Percentiles rank a stretch among this genome's conserved stretches.
These are phyloP conservation scores for Cephus cinctus DNA, from an alignment of 1,140 invertebrate species.

Conservation along the genomic window DNA sequence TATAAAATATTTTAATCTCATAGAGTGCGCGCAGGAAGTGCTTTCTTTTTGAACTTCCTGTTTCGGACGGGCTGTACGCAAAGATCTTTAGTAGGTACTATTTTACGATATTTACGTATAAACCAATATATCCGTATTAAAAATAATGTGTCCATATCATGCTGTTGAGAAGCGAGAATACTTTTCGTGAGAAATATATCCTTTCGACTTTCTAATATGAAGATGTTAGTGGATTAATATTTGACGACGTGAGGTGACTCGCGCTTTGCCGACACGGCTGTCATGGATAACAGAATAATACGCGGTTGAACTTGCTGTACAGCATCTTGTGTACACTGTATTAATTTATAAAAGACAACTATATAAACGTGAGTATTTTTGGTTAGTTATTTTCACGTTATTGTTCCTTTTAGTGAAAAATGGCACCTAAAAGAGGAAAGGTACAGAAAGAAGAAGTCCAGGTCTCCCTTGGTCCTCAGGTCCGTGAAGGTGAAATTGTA, in stretches of 20 bases:
- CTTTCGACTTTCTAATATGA: background rate
- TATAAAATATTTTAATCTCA: too few species aligned
- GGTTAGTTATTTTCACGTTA: too few species aligned
- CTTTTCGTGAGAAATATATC: background rate
- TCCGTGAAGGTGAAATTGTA: constrained; percentile 94
- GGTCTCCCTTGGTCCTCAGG: constrained; percentile 94
- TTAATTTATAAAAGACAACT: too few species aligned
- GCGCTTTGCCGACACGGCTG: constrained; percentile 4
- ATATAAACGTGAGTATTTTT: too few species aligned
- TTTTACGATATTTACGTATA: constrained; percentile 20
- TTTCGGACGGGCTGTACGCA: constrained; percentile 12
- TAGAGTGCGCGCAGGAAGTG: constrained; percentile 12
- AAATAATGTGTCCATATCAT: constrained; percentile 18
- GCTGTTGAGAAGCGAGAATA: background rate
- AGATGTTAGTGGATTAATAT: constrained; percentile 33
- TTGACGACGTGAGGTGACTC: background rate
- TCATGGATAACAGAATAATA: background rate
- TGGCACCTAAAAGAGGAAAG: constrained; percentile 98
- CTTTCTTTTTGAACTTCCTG: constrained; percentile 21
- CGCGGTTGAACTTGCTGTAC: background rate
- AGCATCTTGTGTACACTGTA: background rate
- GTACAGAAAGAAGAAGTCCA: constrained; percentile 95
- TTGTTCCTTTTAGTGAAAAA: constrained; percentile 51
- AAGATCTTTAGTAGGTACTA: constrained; percentile 10
- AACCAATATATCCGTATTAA: constrained; percentile 12